Base-by-base conservation (phyloP, 2,113 vertebrate species). In the Ramphastos sulfuratus region DNA sequence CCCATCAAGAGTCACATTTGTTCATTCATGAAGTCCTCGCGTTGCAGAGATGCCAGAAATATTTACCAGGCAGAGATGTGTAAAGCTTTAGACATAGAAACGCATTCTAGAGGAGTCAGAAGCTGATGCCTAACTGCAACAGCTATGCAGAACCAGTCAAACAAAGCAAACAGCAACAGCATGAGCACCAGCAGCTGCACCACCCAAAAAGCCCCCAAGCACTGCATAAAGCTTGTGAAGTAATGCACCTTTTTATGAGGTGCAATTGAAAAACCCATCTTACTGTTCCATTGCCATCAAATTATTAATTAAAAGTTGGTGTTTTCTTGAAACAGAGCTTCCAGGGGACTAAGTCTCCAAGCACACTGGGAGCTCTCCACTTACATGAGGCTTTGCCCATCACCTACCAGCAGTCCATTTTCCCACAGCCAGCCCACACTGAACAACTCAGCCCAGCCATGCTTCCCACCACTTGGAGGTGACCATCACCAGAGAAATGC, bases 1-100 rank as follows among this genome's bases (percentile, higher is more conserved):
- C 61, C 76, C 82, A 86, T 94, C 85, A 95, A 95, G 87, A 94
- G 90, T 86, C 58, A 72, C 23, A 67, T 75, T 95, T 96, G 93
- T 94, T 91, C 85, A 94, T 92, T 96, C 91, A 96, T 46, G 10
- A 85, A 88, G n/a, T 67, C 44, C 33, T 92, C 54, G 37, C 3
- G 0, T 67, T 1, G 39, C 66, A 86, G 87, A 78, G 76, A 92
- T 95, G 83, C 83, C 95, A 96, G 88, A 96, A 95, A 88, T 96
- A 94, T 90, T 88, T 91, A 76, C 76, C 81, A 63, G 39, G 58
- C 67, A 84, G 78, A 85, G 92, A 93, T 80, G 33, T 92, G 27
- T 87, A 42, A 82, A 79, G 46, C 21, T 82, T 91, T 84, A 84
- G 63, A 94, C 92, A 92, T 81, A 94, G 67, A 92, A 94, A 93